Percentiles rank a stretch among this genome's conserved stretches.
phyloP scores from a whole-genome alignment of 2,113 vertebrate species.

The Chamaetylas fuelleborni region DNA sequence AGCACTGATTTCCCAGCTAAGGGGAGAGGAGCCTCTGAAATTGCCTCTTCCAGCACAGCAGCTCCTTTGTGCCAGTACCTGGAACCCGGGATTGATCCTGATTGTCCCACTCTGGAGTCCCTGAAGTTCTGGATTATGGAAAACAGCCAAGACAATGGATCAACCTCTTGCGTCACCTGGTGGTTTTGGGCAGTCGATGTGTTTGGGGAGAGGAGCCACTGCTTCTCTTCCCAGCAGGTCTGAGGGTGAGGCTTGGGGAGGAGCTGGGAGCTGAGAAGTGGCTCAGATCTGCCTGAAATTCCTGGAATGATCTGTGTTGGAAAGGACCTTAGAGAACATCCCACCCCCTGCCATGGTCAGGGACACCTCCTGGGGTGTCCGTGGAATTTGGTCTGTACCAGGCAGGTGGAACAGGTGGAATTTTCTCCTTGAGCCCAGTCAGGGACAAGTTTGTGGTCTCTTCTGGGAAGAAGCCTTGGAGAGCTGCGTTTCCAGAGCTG shows the following conservation, averaged over 20 bases:
- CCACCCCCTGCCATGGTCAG: not conserved
- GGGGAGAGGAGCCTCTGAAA: not conserved
- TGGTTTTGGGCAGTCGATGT: not conserved
- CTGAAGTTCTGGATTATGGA: not conserved
- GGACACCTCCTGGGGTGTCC: not conserved
- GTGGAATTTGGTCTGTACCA: not conserved
- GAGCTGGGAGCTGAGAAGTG: not conserved
- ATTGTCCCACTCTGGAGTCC: not conserved
- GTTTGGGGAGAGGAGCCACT: not conserved
- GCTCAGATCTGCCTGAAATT: not conserved
- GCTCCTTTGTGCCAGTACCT: not conserved
- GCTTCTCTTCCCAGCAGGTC: not conserved
- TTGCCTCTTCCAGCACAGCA: not conserved
- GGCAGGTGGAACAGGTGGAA: not conserved
- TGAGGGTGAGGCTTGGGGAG: not conserved
- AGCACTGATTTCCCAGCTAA: not conserved
- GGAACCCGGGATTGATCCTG: not conserved
- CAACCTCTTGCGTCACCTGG: fast-evolving
- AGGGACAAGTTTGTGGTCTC: not conserved
- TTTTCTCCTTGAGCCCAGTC: not conserved
- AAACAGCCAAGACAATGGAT: not conserved
- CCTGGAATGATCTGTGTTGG: not conserved
- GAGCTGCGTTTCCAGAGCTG: not conserved
- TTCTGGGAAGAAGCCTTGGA: not conserved
- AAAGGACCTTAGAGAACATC: not conserved